phyloP scores from a whole-genome alignment of 2,797 vertebrate species.

The Myotis vivesi region DNA sequence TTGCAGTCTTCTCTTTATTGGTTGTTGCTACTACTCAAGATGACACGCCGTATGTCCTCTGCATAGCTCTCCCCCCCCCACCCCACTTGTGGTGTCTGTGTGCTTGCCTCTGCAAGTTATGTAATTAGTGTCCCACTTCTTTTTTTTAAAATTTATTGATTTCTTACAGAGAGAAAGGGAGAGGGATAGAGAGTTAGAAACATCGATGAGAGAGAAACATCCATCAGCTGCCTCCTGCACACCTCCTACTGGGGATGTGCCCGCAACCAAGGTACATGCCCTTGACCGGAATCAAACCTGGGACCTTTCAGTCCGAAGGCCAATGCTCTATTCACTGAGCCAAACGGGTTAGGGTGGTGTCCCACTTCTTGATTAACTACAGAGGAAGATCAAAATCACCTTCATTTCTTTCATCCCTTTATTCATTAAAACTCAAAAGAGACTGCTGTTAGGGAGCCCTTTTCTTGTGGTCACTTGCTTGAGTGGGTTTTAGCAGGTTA shows the following conservation, averaged over 20 bases:
- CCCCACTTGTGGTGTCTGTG: background rate
- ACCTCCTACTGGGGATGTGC: no score
- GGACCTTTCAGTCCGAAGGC: no score
- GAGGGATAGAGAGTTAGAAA: no score
- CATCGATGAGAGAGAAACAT: no score
- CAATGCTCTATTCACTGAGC: no score
- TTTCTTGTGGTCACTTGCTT: background rate
- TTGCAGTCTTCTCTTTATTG: background rate
- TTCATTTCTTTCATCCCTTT: background rate
- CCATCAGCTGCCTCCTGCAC: no score
- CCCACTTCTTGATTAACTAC: background rate
- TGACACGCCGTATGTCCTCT: background rate
- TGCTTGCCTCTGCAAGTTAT: background rate
- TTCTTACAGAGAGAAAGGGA: no score
- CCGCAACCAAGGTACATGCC: no score
- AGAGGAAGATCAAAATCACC: background rate
- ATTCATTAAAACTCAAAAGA: background rate
- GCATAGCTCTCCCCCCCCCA: background rate
- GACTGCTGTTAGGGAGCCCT: background rate
- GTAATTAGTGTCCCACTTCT: background rate
- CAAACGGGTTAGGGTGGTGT: background rate
- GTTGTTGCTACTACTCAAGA: background rate
- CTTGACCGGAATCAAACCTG: no score
- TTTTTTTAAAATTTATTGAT: no score
- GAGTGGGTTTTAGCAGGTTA: background rate